Conservation (phyloP, 2,113 vertebrate species). For the Paratilapia polleni region DNA sequence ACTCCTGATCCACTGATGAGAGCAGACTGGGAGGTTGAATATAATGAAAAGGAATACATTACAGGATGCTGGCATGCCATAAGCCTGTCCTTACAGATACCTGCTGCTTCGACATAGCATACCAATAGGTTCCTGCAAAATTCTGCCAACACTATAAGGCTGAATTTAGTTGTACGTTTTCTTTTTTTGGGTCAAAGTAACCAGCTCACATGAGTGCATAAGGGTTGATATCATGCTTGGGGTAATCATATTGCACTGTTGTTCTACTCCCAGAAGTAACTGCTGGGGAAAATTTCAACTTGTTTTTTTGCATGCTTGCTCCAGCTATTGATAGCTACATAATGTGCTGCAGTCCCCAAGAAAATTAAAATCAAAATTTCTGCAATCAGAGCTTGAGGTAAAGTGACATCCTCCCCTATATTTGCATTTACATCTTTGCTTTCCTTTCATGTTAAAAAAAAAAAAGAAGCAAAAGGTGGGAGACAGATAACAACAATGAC, state of each 20-base stretch:
- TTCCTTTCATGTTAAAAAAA: slow-evolving; percentile 40
- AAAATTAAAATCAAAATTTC: slow-evolving; percentile 36
- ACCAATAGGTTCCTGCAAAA: slow-evolving; percentile 9
- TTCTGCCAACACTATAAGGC: not conserved
- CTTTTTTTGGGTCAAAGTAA: slow-evolving; percentile 1
- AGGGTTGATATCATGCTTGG: not conserved
- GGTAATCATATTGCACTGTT: not conserved
- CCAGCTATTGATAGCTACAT: slow-evolving; percentile 6
- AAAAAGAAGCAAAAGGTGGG: slow-evolving; percentile 9
- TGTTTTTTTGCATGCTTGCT: not conserved
- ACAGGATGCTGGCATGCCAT: slow-evolving; percentile 28
- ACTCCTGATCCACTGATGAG: slow-evolving; percentile 74
- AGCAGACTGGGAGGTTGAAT: slow-evolving; percentile 67
- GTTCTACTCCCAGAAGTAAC: slow-evolving; percentile 1
- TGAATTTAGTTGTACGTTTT: slow-evolving; percentile 1
- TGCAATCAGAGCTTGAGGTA: slow-evolving; percentile 14
- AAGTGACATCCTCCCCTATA: slow-evolving; percentile 18
- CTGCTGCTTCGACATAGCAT: slow-evolving; percentile 11
- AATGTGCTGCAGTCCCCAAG: not conserved
- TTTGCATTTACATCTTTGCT: slow-evolving; percentile 29
- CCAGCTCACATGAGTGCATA: not conserved
- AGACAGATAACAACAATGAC: not conserved
- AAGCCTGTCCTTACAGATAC: slow-evolving; percentile 40
- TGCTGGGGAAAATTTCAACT: not conserved
- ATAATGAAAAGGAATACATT: slow-evolving; percentile 74